Conservation (phyloP, 2,888 invertebrate species). For the Sesamia inferens region DNA sequence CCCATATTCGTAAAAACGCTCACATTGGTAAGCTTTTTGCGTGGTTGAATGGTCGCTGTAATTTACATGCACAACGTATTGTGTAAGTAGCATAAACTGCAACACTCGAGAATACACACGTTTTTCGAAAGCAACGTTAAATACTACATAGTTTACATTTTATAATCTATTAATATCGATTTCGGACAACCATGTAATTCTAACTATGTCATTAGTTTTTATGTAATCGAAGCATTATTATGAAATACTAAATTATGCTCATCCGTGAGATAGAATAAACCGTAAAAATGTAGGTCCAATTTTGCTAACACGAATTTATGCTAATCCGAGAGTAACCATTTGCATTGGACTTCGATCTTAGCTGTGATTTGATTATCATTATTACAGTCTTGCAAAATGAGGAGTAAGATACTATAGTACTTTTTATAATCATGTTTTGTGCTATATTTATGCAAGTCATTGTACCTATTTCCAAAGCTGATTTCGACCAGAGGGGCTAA, state of each 20-base stretch:
- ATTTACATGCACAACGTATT: slow-evolving; percentile 32
- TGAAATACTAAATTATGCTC: slow-evolving; percentile 32
- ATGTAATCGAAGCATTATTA: slow-evolving; percentile 39
- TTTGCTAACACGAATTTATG: slow-evolving; percentile 10
- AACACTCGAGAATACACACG: slow-evolving; percentile 18
- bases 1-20: slow-evolving; percentile 46
- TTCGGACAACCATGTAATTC: slow-evolving; percentile 23
- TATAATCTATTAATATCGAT: slow-evolving; percentile 12
- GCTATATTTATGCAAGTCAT: slow-evolving; percentile 7
- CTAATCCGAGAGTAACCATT: slow-evolving; percentile 8
- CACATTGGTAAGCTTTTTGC: slow-evolving; percentile 28
- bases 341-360: slow-evolving; percentile 32
- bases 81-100: slow-evolving; percentile 36
- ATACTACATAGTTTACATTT: slow-evolving; percentile 8
- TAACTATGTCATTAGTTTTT: slow-evolving; percentile 34
- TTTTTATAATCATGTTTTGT: neutral
- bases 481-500: neutral
- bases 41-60: slow-evolving; percentile 35
- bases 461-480: neutral
- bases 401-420: neutral
- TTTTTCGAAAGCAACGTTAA: slow-evolving; percentile 31
- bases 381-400: slow-evolving; percentile 17
- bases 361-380: slow-evolving; percentile 17
- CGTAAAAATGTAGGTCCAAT: slow-evolving; percentile 39
- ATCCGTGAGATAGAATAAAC: slow-evolving; percentile 16